phyloP scores from a whole-genome alignment of 2,888 invertebrate genomes.

The Himalopsyche kuldschensis region DNA sequence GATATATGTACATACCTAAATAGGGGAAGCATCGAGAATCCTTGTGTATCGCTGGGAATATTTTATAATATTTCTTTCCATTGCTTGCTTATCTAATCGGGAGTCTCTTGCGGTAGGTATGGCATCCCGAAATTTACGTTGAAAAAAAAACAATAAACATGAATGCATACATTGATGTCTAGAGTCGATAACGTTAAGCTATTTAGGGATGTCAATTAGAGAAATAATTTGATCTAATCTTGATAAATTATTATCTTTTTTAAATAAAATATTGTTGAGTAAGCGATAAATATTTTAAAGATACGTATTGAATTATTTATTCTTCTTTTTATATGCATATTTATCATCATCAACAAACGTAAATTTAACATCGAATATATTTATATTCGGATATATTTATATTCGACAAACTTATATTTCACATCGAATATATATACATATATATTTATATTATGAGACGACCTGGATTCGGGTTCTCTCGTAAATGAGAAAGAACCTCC shows the following conservation, averaged over 20 bases:
- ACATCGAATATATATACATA: no score
- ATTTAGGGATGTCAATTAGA: slow-evolving; percentile 12
- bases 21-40: not conserved
- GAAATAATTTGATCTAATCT: slow-evolving; percentile 9
- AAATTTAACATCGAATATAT: no score
- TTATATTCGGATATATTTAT: no score
- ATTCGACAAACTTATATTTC: no score
- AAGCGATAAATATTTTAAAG: not conserved
- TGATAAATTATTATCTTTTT: slow-evolving; percentile 4
- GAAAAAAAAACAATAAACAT: not conserved
- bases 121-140: not conserved
- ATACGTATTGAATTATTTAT: no score
- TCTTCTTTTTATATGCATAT: no score
- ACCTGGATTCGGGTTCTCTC: no score
- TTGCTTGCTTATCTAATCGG: not conserved
- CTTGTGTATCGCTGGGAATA: no score
- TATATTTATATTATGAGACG: no score
- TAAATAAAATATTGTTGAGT: not conserved
- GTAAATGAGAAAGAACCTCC: no score
- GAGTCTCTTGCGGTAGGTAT: not conserved
- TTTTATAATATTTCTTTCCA: no score
- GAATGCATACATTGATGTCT: not conserved
- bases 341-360: no score
- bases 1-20: not conserved
- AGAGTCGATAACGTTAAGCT: not conserved